Base-by-base conservation (phyloP, 1,140 invertebrate species). In the Euwallacea similis region DNA sequence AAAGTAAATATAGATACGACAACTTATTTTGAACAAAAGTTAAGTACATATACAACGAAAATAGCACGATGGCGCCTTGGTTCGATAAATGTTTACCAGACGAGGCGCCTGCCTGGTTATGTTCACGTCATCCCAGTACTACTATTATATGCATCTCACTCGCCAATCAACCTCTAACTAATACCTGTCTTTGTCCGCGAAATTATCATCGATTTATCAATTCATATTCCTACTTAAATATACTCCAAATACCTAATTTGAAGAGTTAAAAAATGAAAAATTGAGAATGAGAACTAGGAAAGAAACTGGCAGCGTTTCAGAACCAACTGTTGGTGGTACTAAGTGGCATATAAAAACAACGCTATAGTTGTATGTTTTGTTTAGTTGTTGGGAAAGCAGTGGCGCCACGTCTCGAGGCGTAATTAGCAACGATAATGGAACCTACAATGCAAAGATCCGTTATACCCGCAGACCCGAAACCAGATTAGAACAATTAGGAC, bases 31-130 rank as follows among this genome's bases (percentile, higher is more conserved):
- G 43, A 68, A 68, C 44, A 59, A 66, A 60, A 68, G 55, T 68
- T 68, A 68, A 68, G 66, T 68, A 68, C 66, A 68, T 68, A 68
- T 68, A 68, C 55, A 68, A 68, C 66, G 66, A 68, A 68, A 68
- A 68, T 68, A 68, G 55, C 66, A 33, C 66, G 41, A 41, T 68
- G 66, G 66, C 66, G 66, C 66, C 66, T 68, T 21, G 43, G 56
- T 21, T 33, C 66, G 58, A 68, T 68, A 68, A 68, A 68, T 68
- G 66, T 68, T 68, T 68, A 68, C 66, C 66, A 68, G 66, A 68
- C 66, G 42, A 50, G 66, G 66, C 66, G 66, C 66, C 66, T 41
- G 66, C 65, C 33, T 58, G 42, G 53, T 55, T 66, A 54, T 41
- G 42, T 66, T 66, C 63, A 54, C 47, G 63, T 43, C 59, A 47